Base-by-base conservation (phyloP, 2,888 invertebrate species). In the Drosophila pseudotakahashii region DNA sequence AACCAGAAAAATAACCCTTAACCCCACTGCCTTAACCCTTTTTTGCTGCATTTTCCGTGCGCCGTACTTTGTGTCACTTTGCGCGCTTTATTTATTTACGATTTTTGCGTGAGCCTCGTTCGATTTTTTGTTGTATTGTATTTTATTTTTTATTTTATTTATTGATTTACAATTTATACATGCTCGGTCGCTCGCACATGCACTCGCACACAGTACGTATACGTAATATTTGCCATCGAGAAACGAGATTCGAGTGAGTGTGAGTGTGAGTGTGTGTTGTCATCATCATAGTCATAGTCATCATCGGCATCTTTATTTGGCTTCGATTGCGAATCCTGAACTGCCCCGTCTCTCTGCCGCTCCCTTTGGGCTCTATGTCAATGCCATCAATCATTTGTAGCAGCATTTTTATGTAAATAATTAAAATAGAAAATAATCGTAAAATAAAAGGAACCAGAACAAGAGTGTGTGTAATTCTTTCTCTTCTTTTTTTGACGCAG, bases 331-430 rank as follows among this genome's bases (percentile, higher is more conserved):
- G 42, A 26, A 16, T 52, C 37, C n/a, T 26, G 26, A 5, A 26
- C 26, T 55, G 7, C 30, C 7, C n/a, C n/a, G 16, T 9, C 42
- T 26, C 41, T n/a, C 30, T 3, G 36, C 32, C 3, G 9, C 34
- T 4, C 13, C 23, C 13, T 23, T 10, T 5, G 19, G 10, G 45
- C 42, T 44, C 39, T n/a, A 60, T 53, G 68, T 59, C 86, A 81
- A 77, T 79, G 76, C 73, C 85, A 87, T 81, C 88, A 84, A 68
- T 84, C 81, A 87, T 76, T 75, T 64, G 68, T 69, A 78, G 60
- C 64, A 54, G 58, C 79, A 78, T 75, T 75, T 78, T 58, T 78
- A 58, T 69, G 68, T 66, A 67, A 73, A 77, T 81, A 87, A 84
- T 81, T 84, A 87, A 81, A 77, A 78, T 71, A 69, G 55, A 78